Conservation (phyloP, 1,140 invertebrate species). For the Tetramorium simillimum region DNA sequence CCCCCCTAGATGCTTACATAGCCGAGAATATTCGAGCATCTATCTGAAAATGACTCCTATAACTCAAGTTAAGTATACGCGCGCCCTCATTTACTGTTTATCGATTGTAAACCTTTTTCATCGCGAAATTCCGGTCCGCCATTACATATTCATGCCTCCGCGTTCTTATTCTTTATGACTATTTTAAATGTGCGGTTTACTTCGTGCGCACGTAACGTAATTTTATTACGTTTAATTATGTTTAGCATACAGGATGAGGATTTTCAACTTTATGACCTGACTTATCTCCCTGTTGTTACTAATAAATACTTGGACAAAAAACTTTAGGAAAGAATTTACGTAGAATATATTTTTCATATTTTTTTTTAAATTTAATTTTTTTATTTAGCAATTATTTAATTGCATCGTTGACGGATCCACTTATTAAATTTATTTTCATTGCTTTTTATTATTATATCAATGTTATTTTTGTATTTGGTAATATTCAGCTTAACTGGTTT, state of each 20-base stretch:
- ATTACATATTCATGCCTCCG: slow-evolving; percentile 44
- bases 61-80: slow-evolving; percentile 70
- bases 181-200: slow-evolving; percentile 37
- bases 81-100: slow-evolving; percentile 63
- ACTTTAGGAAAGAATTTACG: background rate
- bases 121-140: slow-evolving; percentile 25
- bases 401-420: background rate
- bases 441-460: background rate
- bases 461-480: background rate
- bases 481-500: background rate
- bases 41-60: slow-evolving; percentile 70
- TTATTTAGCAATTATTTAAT: background rate
- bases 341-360: background rate
- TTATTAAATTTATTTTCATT: background rate
- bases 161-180: slow-evolving; percentile 26
- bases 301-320: slow-evolving; percentile 4
- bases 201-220: slow-evolving; percentile 17
- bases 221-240: slow-evolving; percentile 41
- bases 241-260: slow-evolving; percentile 9
- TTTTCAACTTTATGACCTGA: background rate
- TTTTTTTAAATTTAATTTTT: slow-evolving; percentile 16
- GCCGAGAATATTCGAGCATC: slow-evolving; percentile 59
- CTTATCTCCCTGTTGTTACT: slow-evolving; percentile 21
- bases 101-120: slow-evolving; percentile 62
- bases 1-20: slow-evolving; percentile 33